These are phyloP conservation scores for Drosophila sordidula DNA, from an alignment of 2,888 invertebrate genomes.

Conservation along the genomic window DNA sequence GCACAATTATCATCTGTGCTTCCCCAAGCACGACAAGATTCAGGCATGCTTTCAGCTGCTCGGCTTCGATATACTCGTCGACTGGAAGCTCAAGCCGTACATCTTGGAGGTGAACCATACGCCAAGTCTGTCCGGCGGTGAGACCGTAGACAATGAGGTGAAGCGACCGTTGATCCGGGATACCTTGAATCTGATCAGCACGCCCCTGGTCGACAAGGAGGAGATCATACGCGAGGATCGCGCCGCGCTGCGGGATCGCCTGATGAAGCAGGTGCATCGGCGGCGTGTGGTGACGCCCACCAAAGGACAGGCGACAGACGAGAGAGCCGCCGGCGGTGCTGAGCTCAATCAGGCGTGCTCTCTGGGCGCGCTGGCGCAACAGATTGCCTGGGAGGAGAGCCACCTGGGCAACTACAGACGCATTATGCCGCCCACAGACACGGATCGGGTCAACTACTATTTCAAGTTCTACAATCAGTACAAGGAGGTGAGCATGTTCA, in stretches of 20 bases:
- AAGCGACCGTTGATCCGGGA: slow-evolving; percentile 92
- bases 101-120: slow-evolving; percentile 97
- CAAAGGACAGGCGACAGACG: background rate
- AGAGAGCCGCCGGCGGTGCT: slow-evolving; percentile 12
- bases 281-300: slow-evolving; percentile 83
- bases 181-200: slow-evolving; percentile 91
- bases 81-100: slow-evolving; percentile 93
- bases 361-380: slow-evolving; percentile 86
- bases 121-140: slow-evolving; percentile 94
- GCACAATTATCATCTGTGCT: slow-evolving; percentile 94
- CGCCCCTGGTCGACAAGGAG: slow-evolving; percentile 90
- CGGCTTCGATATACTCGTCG: slow-evolving; percentile 95
- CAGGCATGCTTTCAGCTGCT: slow-evolving; percentile 96
- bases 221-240: slow-evolving; percentile 90
- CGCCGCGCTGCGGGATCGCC: slow-evolving; percentile 34
- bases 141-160: slow-evolving; percentile 91
- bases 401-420: slow-evolving; percentile 90
- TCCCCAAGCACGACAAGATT: slow-evolving; percentile 93
- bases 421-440: slow-evolving; percentile 88
- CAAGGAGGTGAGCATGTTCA: slow-evolving; percentile 88
- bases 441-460: slow-evolving; percentile 87
- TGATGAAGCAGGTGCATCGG: slow-evolving; percentile 37
- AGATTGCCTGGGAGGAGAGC: slow-evolving; percentile 90
- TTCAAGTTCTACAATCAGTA: slow-evolving; percentile 89
- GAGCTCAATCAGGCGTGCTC: slow-evolving; percentile 31